Conservation (phyloP, 2,888 invertebrate genomes). For the Ochropleura leucogaster region DNA sequence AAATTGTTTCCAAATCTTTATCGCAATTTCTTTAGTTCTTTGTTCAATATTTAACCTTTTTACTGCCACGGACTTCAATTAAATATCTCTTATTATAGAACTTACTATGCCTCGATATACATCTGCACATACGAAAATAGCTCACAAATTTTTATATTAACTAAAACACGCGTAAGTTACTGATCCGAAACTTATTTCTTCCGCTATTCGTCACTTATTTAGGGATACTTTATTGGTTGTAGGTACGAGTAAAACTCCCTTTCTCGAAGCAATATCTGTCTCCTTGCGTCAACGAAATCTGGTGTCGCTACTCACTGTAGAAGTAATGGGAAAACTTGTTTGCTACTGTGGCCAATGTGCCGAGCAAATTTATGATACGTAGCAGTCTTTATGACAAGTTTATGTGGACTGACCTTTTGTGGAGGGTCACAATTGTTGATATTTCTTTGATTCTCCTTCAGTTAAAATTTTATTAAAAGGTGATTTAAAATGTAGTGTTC, state of each 20-base stretch:
- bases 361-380: constrained; percentile 66
- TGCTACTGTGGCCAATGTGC: constrained; percentile 69
- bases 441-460: constrained; percentile 47
- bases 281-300: constrained; percentile 62
- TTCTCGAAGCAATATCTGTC: constrained; percentile 50
- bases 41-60: not conserved
- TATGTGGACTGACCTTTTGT: constrained; percentile 64
- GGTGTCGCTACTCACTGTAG: constrained; percentile 65
- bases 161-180: constrained; percentile 10
- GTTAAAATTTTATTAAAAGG: constrained; percentile 20
- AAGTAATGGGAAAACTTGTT: constrained; percentile 86
- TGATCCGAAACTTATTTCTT: constrained; percentile 20
- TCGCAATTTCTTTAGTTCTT: not conserved
- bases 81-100: no score
- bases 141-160: not conserved
- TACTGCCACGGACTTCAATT: no score
- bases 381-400: constrained; percentile 67
- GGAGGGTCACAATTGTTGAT: constrained; percentile 59
- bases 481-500: constrained; percentile 38
- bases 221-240: constrained; percentile 31
- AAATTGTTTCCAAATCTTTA: not conserved
- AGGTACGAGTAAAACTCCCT: constrained; percentile 35
- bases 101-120: not conserved
- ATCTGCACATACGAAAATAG: not conserved
- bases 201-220: constrained; percentile 36